These are phyloP conservation scores for Gobio gobio DNA, from an alignment of 2,113 vertebrate species.

Conservation along the genomic window DNA sequence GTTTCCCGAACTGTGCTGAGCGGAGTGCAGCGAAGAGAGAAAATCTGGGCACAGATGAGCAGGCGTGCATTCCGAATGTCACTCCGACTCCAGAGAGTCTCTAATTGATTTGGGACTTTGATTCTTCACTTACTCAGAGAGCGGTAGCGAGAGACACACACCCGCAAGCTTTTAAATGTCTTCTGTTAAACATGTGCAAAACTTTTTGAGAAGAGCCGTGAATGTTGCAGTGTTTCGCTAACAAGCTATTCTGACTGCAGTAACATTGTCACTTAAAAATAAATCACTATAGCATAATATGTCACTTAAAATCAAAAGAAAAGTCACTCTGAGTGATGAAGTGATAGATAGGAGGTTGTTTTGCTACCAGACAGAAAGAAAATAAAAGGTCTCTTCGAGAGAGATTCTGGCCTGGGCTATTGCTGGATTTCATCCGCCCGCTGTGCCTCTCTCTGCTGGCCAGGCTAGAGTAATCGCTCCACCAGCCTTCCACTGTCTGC, in stretches of 20 bases:
- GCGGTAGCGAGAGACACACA: neutral
- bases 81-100: constrained; percentile 45
- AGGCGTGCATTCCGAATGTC: constrained; percentile 25
- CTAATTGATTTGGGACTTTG: constrained; percentile 38
- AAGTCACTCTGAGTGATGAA: too few species aligned
- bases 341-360: neutral
- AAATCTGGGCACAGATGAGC: constrained; percentile 29
- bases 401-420: constrained; percentile 24
- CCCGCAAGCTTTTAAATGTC: constrained; percentile 16
- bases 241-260: neutral
- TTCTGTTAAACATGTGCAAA: constrained; percentile 38
- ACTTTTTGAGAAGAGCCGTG: neutral
- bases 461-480: constrained; percentile 44
- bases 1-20: constrained; percentile 14
- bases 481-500: constrained; percentile 50
- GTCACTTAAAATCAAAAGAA: neutral
- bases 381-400: constrained; percentile 20
- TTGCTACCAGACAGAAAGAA: neutral
- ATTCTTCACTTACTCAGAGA: constrained; percentile 1
- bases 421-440: constrained; percentile 32
- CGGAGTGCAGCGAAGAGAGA: neutral
- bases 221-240: neutral
- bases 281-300: neutral
- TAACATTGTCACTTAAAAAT: too few species aligned
- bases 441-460: constrained; percentile 29